Conservation (phyloP, 2,888 invertebrate species). For the Troides oblongomaculatus region DNA sequence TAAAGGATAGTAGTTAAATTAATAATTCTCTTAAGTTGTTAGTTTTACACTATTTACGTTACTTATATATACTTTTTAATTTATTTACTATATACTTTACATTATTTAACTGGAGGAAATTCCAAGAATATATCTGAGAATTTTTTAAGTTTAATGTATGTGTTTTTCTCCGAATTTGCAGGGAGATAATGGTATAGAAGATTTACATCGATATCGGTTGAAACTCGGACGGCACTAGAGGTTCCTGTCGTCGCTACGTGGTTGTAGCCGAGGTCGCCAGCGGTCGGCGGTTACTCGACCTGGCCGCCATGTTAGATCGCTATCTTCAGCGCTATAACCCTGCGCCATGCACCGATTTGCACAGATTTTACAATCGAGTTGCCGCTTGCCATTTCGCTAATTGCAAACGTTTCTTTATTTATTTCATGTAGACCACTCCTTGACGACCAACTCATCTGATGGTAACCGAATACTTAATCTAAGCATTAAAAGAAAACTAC, state of each 20-base stretch:
- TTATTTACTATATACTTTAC: no score
- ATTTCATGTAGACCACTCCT: no score
- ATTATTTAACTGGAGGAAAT: no score
- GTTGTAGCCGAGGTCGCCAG: constrained; percentile 53
- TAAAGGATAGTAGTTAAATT: no score
- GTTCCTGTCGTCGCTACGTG: constrained; percentile 48
- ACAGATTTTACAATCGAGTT: constrained; percentile 60
- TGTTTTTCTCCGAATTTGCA: not conserved
- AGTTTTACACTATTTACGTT: no score
- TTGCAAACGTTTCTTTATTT: constrained; percentile 39
- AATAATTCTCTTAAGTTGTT: no score
- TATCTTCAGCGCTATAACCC: constrained; percentile 71
- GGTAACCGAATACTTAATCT: no score
- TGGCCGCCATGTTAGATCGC: constrained; percentile 59
- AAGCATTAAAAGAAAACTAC: no score
- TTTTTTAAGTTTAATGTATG: no score
- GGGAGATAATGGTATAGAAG: not conserved
- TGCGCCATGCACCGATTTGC: constrained; percentile 56
- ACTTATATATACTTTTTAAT: no score
- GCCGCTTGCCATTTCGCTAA: constrained; percentile 56
- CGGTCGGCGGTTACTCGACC: constrained; percentile 62
- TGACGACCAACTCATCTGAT: no score
- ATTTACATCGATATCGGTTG: constrained; percentile 36
- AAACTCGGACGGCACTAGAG: constrained; percentile 17
- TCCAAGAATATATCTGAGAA: no score